Base-by-base conservation (phyloP, 2,113 vertebrate genomes). In the Vicugna pacos region DNA sequence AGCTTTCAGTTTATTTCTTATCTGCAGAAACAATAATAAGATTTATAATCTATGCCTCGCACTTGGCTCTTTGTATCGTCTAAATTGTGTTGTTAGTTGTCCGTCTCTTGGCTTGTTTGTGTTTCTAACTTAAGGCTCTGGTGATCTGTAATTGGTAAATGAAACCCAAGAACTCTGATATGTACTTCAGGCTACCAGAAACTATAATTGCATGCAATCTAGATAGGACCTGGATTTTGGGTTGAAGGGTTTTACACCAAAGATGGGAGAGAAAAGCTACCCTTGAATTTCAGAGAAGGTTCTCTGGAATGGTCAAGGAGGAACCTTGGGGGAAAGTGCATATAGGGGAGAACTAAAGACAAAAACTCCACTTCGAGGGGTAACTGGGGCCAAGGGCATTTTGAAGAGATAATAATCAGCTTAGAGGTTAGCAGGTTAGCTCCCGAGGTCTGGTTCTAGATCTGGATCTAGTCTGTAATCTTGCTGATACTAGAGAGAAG, bases 1-100 rank as follows among this genome's bases (percentile, higher is more conserved):
- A 85, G 72, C 67, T 79, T 96, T 91, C 10, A 91, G 58, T 19
- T 92, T 80, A 42, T 86, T 87, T 92, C 70, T 75, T 72, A 46
- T 64, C 77, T 77, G 9, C 24, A 48, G 72, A 87, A 85, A 52
- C 60, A 9, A 35, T 80, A 77, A 85, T 73, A 17, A 48, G 81
- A 64, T 94, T 93, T 88, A 87, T 92, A 79, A 81, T 77, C 17
- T 85, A 24, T 64, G 62, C 13, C 20, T 82, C 67, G 77, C 42
- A 75, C 17, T 35, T 83, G 73, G 8, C 17, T 73, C 30, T 90
- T 94, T 54, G 50, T 82, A 14, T 73, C 92, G 35, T 12, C 72
- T 67, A 84, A 92, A 82, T 84, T 89, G 24, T 28, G 26, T 19
- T 94, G 19, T n/a, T 92, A 48, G 65, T 75, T 87, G 80, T 89